These are phyloP conservation scores for Dryomyza anilis DNA, from an alignment of 2,888 invertebrate species.

Conservation along the genomic window DNA sequence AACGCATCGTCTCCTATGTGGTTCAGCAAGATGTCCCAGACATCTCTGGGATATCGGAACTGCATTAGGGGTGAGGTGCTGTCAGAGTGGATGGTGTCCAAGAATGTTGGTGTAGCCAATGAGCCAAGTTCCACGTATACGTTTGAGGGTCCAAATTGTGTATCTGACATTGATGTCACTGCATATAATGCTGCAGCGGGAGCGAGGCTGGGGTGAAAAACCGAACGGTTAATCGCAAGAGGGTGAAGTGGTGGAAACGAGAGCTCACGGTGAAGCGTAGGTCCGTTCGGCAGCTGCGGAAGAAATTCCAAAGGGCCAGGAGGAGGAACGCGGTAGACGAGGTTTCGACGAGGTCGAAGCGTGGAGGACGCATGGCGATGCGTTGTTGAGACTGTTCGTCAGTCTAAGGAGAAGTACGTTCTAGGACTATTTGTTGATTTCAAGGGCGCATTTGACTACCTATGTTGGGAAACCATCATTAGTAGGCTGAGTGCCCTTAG, in stretches of 20 bases:
- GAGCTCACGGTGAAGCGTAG: background rate
- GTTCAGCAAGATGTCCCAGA: constrained; percentile 15
- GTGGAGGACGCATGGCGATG: no score
- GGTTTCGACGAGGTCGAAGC: no score
- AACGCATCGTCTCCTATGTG: constrained; percentile 23
- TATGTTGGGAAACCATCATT: no score
- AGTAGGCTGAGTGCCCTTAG: no score
- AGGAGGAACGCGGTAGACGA: no score
- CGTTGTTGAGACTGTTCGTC: no score
- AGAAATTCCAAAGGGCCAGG: background rate
- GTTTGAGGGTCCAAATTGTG: background rate
- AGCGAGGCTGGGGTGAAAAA: no score
- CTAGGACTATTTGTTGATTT: no score
- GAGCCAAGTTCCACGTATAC: background rate
- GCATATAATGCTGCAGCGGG: background rate
- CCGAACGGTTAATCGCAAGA: background rate
- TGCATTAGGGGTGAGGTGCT: no score
- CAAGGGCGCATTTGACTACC: no score
- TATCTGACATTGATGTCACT: background rate
- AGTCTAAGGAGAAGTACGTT: no score
- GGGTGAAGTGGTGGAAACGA: constrained; percentile 2
- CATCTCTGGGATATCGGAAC: constrained; percentile 14
- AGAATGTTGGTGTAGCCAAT: background rate
- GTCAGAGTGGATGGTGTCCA: background rate
- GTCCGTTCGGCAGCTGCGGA: background rate